Base-by-base conservation (phyloP, 1,140 invertebrate genomes). In the Drosophila ficusphila region DNA sequence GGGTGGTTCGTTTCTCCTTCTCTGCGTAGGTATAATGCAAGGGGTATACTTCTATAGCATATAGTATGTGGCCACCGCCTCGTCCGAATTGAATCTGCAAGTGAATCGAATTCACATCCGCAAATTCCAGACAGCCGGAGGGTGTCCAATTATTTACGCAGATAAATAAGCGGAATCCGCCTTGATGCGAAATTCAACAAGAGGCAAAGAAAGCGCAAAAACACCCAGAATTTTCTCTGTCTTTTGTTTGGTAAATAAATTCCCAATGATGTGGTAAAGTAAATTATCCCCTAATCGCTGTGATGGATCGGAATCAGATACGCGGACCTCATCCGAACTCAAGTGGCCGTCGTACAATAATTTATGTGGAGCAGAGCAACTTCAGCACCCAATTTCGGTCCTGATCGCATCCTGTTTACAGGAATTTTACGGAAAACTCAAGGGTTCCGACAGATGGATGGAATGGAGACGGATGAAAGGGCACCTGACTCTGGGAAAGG, bases 11-110 rank as follows among this genome's bases (percentile, higher is more conserved):
- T n/a, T 16, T 27, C 33, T 11, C 21, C 16, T 85, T 85, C 81
- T 85, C 62, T 76, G 81, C 81, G 81, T 86, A 85, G 81, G 81
- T 85, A 86, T 81, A 69, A 69, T 73, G 65, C 61, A 41, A 23
- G 31, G 19, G 31, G 36, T 19, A 31, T 9, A 14, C 41, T 25
- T 21, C n/a, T 19, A n/a, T 14, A 29, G 4, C n/a, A n/a, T 4
- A 1, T 4, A 18, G 36, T 23, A 29, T 39, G 19, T 47, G 61
- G 62, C 62, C 58, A 65, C 60, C 62, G 23, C 58, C 61, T 41
- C 27, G 25, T n/a, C 34, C n/a, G 27, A 23, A 29, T 27, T 25
- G n/a, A 12, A 31, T 19, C 25, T 21, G 21, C 46, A 14, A 52
- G 34, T 42, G 6, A 56, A 67, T 56, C 44, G 48, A 16, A 53